Conservation (phyloP, 2,888 invertebrate genomes). For the Xiphydria camelus region DNA sequence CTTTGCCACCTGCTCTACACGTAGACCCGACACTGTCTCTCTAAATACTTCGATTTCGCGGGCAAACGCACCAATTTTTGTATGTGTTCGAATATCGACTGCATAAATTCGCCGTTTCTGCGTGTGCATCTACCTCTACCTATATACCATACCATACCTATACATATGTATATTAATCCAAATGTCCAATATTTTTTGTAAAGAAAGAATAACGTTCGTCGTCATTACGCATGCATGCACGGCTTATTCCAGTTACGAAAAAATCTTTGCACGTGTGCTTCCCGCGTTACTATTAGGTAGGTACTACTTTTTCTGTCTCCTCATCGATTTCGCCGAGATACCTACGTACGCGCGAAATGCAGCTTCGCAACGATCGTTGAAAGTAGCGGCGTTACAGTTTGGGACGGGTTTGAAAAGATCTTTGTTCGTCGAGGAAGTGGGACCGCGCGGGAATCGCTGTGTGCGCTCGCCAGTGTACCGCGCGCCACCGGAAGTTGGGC, state of each 20-base stretch:
- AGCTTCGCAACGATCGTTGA: slow-evolving; percentile 23
- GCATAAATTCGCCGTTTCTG: neutral
- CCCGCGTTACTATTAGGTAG: no score
- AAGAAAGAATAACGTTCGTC: no score
- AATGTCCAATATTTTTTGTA: no score
- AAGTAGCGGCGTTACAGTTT: slow-evolving; percentile 46
- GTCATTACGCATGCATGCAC: no score
- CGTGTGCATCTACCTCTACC: neutral
- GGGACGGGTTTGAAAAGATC: slow-evolving; percentile 51
- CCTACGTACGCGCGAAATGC: neutral
- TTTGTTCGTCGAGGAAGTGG: slow-evolving; percentile 51
- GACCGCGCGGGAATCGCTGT: slow-evolving; percentile 28
- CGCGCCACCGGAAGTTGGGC: slow-evolving; percentile 44
- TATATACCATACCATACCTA: no score
- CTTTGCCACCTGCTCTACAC: slow-evolving; percentile 45
- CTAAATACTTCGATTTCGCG: neutral
- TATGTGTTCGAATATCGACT: neutral
- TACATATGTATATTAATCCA: no score
- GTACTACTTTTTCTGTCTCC: no score
- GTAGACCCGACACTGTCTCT: neutral
- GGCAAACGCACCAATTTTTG: neutral
- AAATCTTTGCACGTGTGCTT: no score
- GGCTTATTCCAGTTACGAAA: no score
- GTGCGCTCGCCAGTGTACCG: slow-evolving; percentile 17
- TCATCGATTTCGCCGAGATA: no score